Percentiles rank a stretch among this genome's conserved stretches.
Evolutionary conservation across 2,888 invertebrate genomes (phyloP).

Genomic region (Liodrosophila aerea): DNA sequence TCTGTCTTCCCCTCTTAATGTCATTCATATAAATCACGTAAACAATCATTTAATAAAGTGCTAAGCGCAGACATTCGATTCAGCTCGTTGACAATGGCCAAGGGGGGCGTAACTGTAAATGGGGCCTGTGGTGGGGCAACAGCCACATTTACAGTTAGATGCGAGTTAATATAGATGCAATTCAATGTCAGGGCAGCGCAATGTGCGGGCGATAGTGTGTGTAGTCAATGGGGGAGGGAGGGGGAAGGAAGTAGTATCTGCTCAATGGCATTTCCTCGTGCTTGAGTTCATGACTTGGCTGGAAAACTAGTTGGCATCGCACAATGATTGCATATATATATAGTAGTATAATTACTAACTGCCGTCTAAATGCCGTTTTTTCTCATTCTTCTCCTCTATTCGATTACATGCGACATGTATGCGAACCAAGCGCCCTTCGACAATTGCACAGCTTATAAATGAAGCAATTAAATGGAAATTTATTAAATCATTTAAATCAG

Average conservation of each 20-base stretch:
- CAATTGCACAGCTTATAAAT: conserved; percentile 40
- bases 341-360: conserved; percentile 53
- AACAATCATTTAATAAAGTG: conserved; percentile 36
- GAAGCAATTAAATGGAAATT: conserved; percentile 65
- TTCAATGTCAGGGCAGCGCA: conserved; percentile 61
- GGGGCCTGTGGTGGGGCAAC: conserved; percentile 5
- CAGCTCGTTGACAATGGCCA: conserved; percentile 21
- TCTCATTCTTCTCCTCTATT: conserved; percentile 14
- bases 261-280: conserved; percentile 49
- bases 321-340: conserved; percentile 54
- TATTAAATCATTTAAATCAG: conserved; percentile 37
- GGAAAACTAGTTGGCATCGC: conserved; percentile 30
- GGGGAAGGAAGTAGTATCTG: not conserved
- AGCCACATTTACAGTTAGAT: conserved; percentile 47
- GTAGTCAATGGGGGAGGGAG: not conserved
- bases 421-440: conserved; percentile 38
- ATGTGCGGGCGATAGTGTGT: conserved; percentile 8
- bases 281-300: conserved; percentile 42
- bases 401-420: conserved; percentile 66
- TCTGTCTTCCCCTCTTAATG: not conserved
- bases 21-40: conserved; percentile 5
- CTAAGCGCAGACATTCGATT: conserved; percentile 29
- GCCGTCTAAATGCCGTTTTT: conserved; percentile 64
- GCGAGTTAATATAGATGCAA: conserved; percentile 42
- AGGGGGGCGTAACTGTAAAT: conserved; percentile 5